phyloP scores from a whole-genome alignment of 23 tunicate species.

The Diplosoma virens region DNA sequence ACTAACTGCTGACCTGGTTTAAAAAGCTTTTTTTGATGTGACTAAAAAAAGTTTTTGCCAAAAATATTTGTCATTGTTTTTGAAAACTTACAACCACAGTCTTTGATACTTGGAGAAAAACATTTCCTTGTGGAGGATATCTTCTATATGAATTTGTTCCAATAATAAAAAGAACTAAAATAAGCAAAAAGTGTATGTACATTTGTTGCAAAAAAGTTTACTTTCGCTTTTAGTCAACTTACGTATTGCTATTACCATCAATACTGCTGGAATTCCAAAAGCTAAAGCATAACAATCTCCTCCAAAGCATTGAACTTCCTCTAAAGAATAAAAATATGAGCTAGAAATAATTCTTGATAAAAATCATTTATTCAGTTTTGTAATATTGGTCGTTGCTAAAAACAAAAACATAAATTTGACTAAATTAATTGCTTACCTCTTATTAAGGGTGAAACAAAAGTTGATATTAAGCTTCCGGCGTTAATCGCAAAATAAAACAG shows the following conservation, averaged over 20 bases:
- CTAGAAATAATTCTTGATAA: not conserved
- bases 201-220: too few species aligned
- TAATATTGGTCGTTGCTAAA: not conserved
- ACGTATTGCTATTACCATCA: constrained; percentile 96
- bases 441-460: constrained; percentile 92
- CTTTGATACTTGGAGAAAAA: constrained; percentile 62
- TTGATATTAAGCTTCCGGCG: constrained; percentile 96
- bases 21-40: too few species aligned
- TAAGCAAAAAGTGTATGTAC: too few species aligned
- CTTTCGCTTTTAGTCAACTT: constrained; percentile 17
- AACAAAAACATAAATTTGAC: not conserved
- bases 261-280: constrained; percentile 90
- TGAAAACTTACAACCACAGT: constrained; percentile 47
- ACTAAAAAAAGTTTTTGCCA: too few species aligned
- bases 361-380: not conserved
- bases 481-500: constrained; percentile 98
- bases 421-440: constrained; percentile 43
- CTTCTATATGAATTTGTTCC: constrained; percentile 71
- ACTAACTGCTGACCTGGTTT: not conserved
- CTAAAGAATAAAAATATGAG: constrained; percentile 42
- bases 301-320: constrained; percentile 85
- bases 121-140: constrained; percentile 71
- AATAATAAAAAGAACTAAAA: constrained; percentile 67
- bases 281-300: constrained; percentile 98
- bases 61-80: too few species aligned